Conservation (phyloP, 2,888 invertebrate genomes). For the Latrodectus elegans region DNA sequence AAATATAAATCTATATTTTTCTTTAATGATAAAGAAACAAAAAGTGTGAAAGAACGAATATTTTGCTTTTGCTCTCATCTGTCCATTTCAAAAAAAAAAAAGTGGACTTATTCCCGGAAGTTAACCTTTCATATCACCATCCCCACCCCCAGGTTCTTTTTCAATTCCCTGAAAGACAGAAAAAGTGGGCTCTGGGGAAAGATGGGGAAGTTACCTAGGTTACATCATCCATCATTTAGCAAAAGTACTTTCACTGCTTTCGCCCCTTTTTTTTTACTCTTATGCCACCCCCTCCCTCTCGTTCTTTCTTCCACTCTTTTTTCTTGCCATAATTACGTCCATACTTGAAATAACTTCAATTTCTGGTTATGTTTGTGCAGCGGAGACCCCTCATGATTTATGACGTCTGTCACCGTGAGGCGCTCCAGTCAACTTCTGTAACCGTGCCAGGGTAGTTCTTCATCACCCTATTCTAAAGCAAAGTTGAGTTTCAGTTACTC, state of each 20-base stretch:
- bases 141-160: slow-evolving; percentile 1
- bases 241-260: slow-evolving; percentile 23
- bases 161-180: slow-evolving; percentile 9
- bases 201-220: slow-evolving; percentile 18
- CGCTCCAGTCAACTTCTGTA: slow-evolving; percentile 15
- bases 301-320: slow-evolving; percentile 12
- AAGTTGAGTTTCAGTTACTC: not conserved
- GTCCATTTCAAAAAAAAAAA: slow-evolving; percentile 20
- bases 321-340: slow-evolving; percentile 45
- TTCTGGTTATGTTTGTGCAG: slow-evolving; percentile 56
- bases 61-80: slow-evolving; percentile 29
- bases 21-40: not conserved
- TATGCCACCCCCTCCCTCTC: not conserved
- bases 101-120: slow-evolving; percentile 13
- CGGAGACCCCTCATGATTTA: slow-evolving; percentile 39
- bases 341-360: slow-evolving; percentile 63
- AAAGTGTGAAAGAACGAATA: slow-evolving; percentile 1
- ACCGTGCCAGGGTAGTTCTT: not conserved
- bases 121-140: slow-evolving; percentile 36
- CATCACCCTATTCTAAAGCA: slow-evolving; percentile 12
- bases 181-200: slow-evolving; percentile 24
- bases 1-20: too few species aligned
- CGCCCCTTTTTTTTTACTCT: not conserved
- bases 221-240: slow-evolving; percentile 56
- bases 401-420: slow-evolving; percentile 39